These are phyloP conservation scores for Stegana nigrithorax DNA, from an alignment of 2,888 invertebrate species.

Conservation along the genomic window DNA sequence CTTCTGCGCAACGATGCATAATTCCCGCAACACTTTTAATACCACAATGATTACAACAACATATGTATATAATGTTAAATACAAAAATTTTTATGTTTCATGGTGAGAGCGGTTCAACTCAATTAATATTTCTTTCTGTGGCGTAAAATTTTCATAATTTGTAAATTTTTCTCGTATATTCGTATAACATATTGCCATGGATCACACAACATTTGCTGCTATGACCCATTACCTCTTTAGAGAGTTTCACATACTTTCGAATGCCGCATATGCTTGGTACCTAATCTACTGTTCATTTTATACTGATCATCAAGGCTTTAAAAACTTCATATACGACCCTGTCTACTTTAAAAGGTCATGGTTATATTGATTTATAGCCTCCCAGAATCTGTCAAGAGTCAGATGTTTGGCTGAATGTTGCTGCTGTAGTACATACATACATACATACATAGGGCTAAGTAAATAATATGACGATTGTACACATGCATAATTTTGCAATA, in stretches of 20 bases:
- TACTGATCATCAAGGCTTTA: too few relatives aligned
- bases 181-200: slow-evolving; percentile 40
- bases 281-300: too few relatives aligned
- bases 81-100: slow-evolving; percentile 26
- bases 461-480: slow-evolving; percentile 21
- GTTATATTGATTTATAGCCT: too few relatives aligned
- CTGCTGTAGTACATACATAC: slow-evolving; percentile 22
- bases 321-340: too few relatives aligned
- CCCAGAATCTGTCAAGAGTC: too few relatives aligned
- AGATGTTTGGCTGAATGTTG: too few relatives aligned
- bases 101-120: slow-evolving; percentile 45
- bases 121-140: slow-evolving; percentile 58
- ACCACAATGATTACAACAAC: too few relatives aligned
- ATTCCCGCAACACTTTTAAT: slow-evolving; percentile 57
- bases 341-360: too few relatives aligned
- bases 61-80: too few relatives aligned
- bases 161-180: too few relatives aligned
- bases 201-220: slow-evolving; percentile 43
- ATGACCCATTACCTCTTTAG: too few relatives aligned
- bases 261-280: slow-evolving; percentile 47
- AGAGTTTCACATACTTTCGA: slow-evolving; percentile 35
- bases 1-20: slow-evolving; percentile 67
- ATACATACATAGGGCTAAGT: neutral
- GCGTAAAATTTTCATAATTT: slow-evolving; percentile 54
- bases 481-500: slow-evolving; percentile 46